phyloP scores from a whole-genome alignment of 2,888 invertebrate species.

The Listrodromus nycthemerus region DNA sequence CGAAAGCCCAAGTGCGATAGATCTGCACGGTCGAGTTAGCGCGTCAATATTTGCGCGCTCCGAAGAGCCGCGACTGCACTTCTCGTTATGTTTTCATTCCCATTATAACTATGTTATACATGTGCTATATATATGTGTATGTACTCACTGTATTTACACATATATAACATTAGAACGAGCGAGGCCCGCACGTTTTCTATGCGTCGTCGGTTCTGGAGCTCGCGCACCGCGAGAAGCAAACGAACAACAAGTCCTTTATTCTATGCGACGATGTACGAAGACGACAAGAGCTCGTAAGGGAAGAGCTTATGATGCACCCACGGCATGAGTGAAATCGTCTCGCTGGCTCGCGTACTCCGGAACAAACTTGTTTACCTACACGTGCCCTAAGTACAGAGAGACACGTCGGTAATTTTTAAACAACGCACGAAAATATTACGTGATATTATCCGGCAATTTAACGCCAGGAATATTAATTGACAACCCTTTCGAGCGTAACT shows the following conservation, averaged over 20 bases:
- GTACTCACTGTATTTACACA: background rate
- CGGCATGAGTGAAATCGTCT: slow-evolving; percentile 24
- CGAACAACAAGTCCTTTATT: slow-evolving; percentile 57
- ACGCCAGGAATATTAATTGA: background rate
- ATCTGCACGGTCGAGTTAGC: slow-evolving; percentile 22
- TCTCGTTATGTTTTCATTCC: slow-evolving; percentile 30
- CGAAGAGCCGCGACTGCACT: slow-evolving; percentile 26
- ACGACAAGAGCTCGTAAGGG: slow-evolving; percentile 41
- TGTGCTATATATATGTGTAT: background rate
- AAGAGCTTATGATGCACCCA: slow-evolving; percentile 2
- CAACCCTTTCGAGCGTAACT: background rate
- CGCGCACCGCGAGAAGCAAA: slow-evolving; percentile 30
- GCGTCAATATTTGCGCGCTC: slow-evolving; percentile 34
- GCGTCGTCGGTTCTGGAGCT: slow-evolving; percentile 20
- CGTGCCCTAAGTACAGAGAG: slow-evolving; percentile 56
- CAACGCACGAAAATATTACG: slow-evolving; percentile 35
- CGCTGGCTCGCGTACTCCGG: slow-evolving; percentile 46
- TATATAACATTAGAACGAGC: slow-evolving; percentile 23
- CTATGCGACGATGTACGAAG: slow-evolving; percentile 27
- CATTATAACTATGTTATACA: slow-evolving; percentile 17
- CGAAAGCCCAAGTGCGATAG: background rate
- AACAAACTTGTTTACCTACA: slow-evolving; percentile 59
- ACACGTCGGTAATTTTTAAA: slow-evolving; percentile 15
- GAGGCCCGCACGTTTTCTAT: slow-evolving; percentile 26
- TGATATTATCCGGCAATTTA: slow-evolving; percentile 31